Base-by-base conservation (phyloP, 2,113 vertebrate genomes). In the Larimichthys polyactis region DNA sequence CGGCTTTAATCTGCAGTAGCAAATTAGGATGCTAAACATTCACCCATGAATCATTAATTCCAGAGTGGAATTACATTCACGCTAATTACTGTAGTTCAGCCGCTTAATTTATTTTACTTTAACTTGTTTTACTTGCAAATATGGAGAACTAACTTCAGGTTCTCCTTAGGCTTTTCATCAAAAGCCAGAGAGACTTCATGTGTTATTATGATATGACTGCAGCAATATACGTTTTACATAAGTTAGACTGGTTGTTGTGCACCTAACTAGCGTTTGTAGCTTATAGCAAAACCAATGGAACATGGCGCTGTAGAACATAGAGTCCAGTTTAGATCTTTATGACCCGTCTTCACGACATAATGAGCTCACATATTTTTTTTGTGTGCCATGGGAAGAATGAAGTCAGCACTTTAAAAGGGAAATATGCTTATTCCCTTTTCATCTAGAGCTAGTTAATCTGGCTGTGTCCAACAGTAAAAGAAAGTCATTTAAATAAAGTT, bases 11-110 rank as follows among this genome's bases (percentile, higher is more conserved):
- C 78, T 63, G 66, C 68, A 66, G 69, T 1, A 24, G 76, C 73
- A 75, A 68, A 77, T 84, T 83, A 59, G 75, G 51, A 76, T 79
- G 82, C 58, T 65, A 62, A 87, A 87, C 66, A 82, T 90, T 82
- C 46, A 14, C 20, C 70, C 48, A 75, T 82, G 71, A 90, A 84
- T 82, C 75, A 82, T 82, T 91, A 20, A 90, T 79, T 73, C 79
- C 44, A 78, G 68, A 79, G 71, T 82, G 75, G 69, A 84, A 87
- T 84, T 89, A 82, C 72, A 73, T 68, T 76, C 54, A 24, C 1
- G 29, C 55, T 65, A 81, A 90, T 82, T 71, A 71, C 59, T 68
- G 15, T 68, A 58, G 59, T 83, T 70, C 67, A 62, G 59, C 11
- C 11, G 72, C 68, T 84, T 43, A 6, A 77, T 81, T 66, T 46